These are phyloP conservation scores for Spea hammondii DNA, from an alignment of 2,797 vertebrate genomes.

Conservation along the genomic window DNA sequence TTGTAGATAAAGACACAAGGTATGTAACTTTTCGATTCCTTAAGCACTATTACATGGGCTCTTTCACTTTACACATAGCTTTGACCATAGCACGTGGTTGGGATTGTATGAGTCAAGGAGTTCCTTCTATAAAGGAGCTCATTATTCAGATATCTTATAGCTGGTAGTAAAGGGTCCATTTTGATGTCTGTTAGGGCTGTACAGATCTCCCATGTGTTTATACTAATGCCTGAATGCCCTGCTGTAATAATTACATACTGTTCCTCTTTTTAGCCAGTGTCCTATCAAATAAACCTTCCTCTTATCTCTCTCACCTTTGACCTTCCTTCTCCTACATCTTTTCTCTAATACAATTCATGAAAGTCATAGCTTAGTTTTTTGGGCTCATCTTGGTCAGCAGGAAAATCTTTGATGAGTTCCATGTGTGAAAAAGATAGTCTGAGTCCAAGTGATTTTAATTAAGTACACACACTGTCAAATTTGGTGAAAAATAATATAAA, in stretches of 20 bases:
- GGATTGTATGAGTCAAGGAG: too few species aligned
- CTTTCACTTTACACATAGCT: too few species aligned
- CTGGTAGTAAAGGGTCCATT: not conserved
- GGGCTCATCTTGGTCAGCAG: slow-evolving; percentile 1
- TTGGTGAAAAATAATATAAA: slow-evolving; percentile 48
- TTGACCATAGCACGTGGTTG: too few species aligned
- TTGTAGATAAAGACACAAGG: too few species aligned
- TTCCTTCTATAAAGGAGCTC: too few species aligned
- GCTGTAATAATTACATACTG: not conserved
- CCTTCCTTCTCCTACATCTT: not conserved
- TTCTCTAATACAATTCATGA: not conserved
- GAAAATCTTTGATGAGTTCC: slow-evolving; percentile 17
- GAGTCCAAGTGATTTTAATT: slow-evolving; percentile 21
- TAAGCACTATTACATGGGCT: too few species aligned
- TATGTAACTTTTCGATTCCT: too few species aligned
- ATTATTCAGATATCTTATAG: too few species aligned
- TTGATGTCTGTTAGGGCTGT: not conserved
- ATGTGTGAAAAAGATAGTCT: slow-evolving; percentile 47
- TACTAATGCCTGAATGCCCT: not conserved
- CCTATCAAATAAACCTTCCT: slow-evolving; percentile 10
- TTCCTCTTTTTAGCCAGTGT: not conserved
- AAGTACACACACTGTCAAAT: slow-evolving; percentile 27
- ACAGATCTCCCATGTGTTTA: slow-evolving; percentile 4
- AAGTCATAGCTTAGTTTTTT: slow-evolving; percentile 26
- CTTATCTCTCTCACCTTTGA: slow-evolving; percentile 53